Percentiles rank a stretch among this genome's conserved stretches.
Conservation (phyloP, 2,888 invertebrate species). For the Callosobruchus maculatus region DNA sequence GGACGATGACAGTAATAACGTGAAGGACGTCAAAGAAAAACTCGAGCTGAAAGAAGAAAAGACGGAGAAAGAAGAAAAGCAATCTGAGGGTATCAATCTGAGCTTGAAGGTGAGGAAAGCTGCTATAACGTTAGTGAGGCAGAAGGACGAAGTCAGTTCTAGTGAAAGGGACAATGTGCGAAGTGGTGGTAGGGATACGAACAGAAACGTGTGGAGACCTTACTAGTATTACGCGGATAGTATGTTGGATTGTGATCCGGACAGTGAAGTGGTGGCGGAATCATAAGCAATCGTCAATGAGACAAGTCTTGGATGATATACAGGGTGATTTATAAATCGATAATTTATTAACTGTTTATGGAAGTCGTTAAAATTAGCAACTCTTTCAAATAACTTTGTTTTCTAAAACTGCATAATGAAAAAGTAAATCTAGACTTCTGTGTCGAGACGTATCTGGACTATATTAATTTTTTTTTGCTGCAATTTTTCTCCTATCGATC, state of each 20-base stretch:
- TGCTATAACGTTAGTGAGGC: slow-evolving; percentile 44
- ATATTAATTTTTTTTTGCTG: too few relatives aligned
- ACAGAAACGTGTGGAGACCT: slow-evolving; percentile 77
- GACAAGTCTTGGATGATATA: too few relatives aligned
- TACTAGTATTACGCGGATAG: slow-evolving; percentile 50
- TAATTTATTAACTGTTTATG: too few relatives aligned
- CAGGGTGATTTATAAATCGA: too few relatives aligned
- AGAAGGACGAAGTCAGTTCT: slow-evolving; percentile 48
- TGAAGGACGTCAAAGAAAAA: slow-evolving; percentile 16
- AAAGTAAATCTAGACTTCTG: too few relatives aligned
- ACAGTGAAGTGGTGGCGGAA: too few relatives aligned
- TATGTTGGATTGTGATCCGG: background rate
- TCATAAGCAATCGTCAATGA: too few relatives aligned
- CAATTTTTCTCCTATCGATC: too few relatives aligned
- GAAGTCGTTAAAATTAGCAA: too few relatives aligned
- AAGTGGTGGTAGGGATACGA: slow-evolving; percentile 50
- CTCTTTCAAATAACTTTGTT: too few relatives aligned
- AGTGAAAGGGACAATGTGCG: slow-evolving; percentile 38
- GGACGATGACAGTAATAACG: slow-evolving; percentile 28
- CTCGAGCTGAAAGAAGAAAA: slow-evolving; percentile 11
- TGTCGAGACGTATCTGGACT: too few relatives aligned
- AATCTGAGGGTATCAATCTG: slow-evolving; percentile 43
- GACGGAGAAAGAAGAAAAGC: slow-evolving; percentile 17
- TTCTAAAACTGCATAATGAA: too few relatives aligned
- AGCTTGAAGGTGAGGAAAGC: slow-evolving; percentile 42